Evolutionary conservation across 2,888 invertebrate genomes (phyloP), one percentile per base, ranked within the genome.

Genomic region (Drosophila nr. perissopoda): DNA sequence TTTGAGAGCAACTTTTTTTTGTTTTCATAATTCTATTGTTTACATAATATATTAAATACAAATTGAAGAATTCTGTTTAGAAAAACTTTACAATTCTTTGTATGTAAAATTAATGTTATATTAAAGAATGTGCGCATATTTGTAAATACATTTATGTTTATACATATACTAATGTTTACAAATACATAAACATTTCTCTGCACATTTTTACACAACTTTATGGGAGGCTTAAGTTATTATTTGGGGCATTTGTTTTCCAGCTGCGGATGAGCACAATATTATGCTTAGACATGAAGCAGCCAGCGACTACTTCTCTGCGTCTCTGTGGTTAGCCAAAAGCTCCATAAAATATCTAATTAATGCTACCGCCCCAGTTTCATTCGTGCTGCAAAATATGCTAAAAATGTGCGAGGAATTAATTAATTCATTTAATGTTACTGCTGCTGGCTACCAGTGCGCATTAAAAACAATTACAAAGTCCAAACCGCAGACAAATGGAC

Each of bases 381-480:
- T 34, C 18, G 21, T 33, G 18, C 46, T 25, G 16, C 16, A 46
- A 42, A 42, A 57, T 57, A 42, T 42, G 62, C 68, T 69, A 62
- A 76, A 81, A 81, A 79, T 84, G 79, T 76, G 70, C 61, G 69
- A 64, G 70, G 56, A 88, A 79, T 84, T 60, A 84, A 84, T 83
- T 85, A 83, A 88, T 88, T 88, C 70, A 74, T 82, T 84, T 76
- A 82, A 84, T 84, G 82, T 70, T 60, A 52, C 59, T 46, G 60
- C 72, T 69, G 48, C 51, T 38, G 34, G 59, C 52, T 59, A 67
- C 73, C 64, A 60, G 57, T 34, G 68, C 70, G 70, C 70, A 70
- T 82, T 77, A 70, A 77, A 85, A 74, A 72, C 82, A 75, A 79
- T 85, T 88, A 69, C 68, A 66, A 70, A 76, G 66, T 72, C 70